These are phyloP conservation scores for Drosophila erecta DNA, from an alignment of 1,140 invertebrate species.

Conservation along the genomic window DNA sequence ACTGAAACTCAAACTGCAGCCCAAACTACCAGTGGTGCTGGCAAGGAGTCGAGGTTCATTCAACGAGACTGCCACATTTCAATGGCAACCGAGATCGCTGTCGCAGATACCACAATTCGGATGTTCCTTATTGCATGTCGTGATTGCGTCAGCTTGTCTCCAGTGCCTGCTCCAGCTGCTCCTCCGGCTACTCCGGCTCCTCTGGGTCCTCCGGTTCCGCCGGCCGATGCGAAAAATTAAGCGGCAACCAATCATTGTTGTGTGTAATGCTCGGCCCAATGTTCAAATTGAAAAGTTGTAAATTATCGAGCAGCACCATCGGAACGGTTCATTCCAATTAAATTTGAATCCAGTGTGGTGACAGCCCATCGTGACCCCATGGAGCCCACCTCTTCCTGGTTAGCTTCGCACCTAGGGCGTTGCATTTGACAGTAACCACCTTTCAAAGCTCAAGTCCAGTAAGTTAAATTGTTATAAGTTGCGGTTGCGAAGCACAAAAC, in stretches of 20 bases:
- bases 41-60: constrained; percentile 34
- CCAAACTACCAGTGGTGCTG: constrained; percentile 6
- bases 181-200: constrained; percentile 25
- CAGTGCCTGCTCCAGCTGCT: constrained; percentile 26
- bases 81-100: constrained; percentile 63
- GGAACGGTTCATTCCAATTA: constrained; percentile 83
- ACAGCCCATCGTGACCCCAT: constrained; percentile 8
- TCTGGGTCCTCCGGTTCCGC: constrained; percentile 31
- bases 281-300: constrained; percentile 79
- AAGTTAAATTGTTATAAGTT: too few relatives aligned
- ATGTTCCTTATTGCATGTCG: constrained; percentile 80
- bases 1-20: background rate
- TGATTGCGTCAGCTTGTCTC: constrained; percentile 77
- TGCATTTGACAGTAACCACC: background rate
- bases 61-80: constrained; percentile 57
- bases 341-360: constrained; percentile 73
- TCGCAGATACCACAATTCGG: constrained; percentile 68
- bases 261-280: constrained; percentile 62
- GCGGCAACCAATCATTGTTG: constrained; percentile 78
- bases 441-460: background rate
- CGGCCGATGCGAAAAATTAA: constrained; percentile 61
- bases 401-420: constrained; percentile 3
- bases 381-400: background rate
- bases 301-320: constrained; percentile 73
- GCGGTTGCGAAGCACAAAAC: too few relatives aligned